These are phyloP conservation scores for Clusia tigrina DNA, from an alignment of 2,888 invertebrate species.

Conservation along the genomic window DNA sequence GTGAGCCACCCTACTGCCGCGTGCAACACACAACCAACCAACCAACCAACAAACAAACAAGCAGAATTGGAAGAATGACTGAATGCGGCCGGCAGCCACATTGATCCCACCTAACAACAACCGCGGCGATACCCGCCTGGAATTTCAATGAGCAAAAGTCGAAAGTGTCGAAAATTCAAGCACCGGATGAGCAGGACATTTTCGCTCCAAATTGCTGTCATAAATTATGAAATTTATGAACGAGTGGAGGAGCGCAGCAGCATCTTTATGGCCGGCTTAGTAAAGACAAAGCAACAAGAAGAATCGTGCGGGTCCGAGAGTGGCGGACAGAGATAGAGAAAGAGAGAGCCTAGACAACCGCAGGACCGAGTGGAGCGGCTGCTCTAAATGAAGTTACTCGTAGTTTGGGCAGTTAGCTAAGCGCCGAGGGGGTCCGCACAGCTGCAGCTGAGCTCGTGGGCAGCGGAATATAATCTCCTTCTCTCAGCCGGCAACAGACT, in stretches of 20 bases:
- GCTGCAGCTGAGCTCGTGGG: too few species aligned
- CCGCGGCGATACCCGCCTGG: background rate
- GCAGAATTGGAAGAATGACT: background rate
- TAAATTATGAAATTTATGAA: conserved; percentile 29
- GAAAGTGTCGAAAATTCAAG: conserved; percentile 32
- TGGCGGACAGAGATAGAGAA: too few species aligned
- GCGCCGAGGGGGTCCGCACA: too few species aligned
- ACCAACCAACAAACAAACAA: too few species aligned
- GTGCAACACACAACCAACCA: too few species aligned
- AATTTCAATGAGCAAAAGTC: conserved; percentile 10
- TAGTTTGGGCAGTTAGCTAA: too few species aligned
- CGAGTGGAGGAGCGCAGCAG: background rate
- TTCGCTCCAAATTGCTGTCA: conserved; percentile 21
- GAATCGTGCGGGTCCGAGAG: too few species aligned
- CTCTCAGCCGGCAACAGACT: too few species aligned
- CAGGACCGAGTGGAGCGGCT: background rate
- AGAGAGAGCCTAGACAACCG: background rate
- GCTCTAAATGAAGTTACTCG: too few species aligned
- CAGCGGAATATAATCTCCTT: too few species aligned
- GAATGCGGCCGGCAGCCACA: background rate
- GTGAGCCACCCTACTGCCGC: too few species aligned
- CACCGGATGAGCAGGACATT: conserved; percentile 27
- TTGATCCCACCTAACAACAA: conserved; percentile 1
- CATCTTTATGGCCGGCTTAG: conserved; percentile 19
- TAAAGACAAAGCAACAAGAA: background rate